Evolutionary conservation across 2,888 invertebrate species (phyloP).

Genomic region (Ichneumoninae sp.): DNA sequence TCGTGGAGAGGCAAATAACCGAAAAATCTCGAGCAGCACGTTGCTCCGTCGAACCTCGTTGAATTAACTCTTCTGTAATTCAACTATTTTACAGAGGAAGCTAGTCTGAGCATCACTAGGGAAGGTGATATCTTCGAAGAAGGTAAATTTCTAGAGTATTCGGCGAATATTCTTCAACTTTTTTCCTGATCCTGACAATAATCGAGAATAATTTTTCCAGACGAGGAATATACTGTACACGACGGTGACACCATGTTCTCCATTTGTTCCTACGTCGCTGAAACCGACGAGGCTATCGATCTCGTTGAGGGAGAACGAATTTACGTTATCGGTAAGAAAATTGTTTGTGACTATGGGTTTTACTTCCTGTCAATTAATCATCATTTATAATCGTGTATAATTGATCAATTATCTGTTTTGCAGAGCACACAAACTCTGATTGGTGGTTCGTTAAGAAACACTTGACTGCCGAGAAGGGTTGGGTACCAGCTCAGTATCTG

Average conservation of each 20-base stretch:
- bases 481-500: conserved; percentile 96
- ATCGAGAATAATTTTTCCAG: conserved; percentile 67
- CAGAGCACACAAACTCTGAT: conserved; percentile 93
- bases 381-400: background rate
- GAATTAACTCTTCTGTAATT: conserved; percentile 64
- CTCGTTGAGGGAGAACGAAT: conserved; percentile 96
- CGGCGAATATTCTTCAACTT: background rate
- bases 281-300: conserved; percentile 94
- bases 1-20: conserved; percentile 57
- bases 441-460: conserved; percentile 97
- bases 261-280: conserved; percentile 93
- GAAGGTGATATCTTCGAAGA: conserved; percentile 88
- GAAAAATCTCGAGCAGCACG: conserved; percentile 57
- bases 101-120: conserved; percentile 89
- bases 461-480: conserved; percentile 95
- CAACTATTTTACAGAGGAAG: conserved; percentile 87
- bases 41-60: conserved; percentile 54
- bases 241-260: conserved; percentile 93
- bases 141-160: conserved; percentile 78
- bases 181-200: conserved; percentile 30
- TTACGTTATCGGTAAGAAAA: conserved; percentile 89
- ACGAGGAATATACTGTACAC: conserved; percentile 85
- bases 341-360: conserved; percentile 5
- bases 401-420: conserved; percentile 31
- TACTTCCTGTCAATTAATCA: background rate